Percentiles rank a stretch among this genome's conserved stretches.
Evolutionary conservation across 2,888 invertebrate genomes (phyloP).

Genomic region (Hirtodrosophila confusa): DNA sequence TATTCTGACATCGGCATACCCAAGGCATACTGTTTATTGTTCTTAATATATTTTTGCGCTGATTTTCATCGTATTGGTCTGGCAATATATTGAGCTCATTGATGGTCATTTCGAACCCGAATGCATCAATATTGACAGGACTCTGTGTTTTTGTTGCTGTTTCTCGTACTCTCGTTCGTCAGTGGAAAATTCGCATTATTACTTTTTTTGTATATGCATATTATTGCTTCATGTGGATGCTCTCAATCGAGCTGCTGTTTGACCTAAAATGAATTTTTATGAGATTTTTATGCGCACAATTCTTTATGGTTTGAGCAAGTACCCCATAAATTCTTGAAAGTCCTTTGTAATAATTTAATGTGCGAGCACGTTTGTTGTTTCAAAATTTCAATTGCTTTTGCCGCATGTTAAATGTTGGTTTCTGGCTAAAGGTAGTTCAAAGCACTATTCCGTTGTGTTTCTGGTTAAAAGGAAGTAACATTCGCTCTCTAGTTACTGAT

Average conservation of each 20-base stretch:
- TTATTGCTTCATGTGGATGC: constrained; percentile 39
- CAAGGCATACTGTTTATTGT: neutral
- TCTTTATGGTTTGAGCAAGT: constrained; percentile 8
- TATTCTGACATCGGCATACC: neutral
- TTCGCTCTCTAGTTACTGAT: too few relatives aligned
- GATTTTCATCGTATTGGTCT: constrained; percentile 10
- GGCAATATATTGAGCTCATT: constrained; percentile 38
- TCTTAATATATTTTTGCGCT: constrained; percentile 27
- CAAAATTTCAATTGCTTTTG: constrained; percentile 6
- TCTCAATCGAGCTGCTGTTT: constrained; percentile 4
- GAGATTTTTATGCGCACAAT: constrained; percentile 30
- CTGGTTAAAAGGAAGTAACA: neutral
- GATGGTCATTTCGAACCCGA: constrained; percentile 19
- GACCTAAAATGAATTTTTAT: constrained; percentile 34
- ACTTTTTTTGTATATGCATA: constrained; percentile 48
- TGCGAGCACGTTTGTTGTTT: constrained; percentile 21
- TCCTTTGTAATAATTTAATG: constrained; percentile 11
- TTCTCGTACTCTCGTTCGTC: too few relatives aligned
- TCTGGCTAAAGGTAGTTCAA: constrained; percentile 10
- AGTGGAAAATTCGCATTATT: constrained; percentile 38
- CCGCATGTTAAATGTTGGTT: neutral
- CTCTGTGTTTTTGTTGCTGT: constrained; percentile 4
- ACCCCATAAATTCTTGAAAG: constrained; percentile 3
- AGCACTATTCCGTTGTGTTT: neutral
- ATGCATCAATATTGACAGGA: constrained; percentile 29